Percentiles rank a stretch among this genome's conserved stretches.
These are phyloP conservation scores for Anadara kagoshimensis DNA, from an alignment of 1,140 invertebrate genomes.

Conservation along the genomic window DNA sequence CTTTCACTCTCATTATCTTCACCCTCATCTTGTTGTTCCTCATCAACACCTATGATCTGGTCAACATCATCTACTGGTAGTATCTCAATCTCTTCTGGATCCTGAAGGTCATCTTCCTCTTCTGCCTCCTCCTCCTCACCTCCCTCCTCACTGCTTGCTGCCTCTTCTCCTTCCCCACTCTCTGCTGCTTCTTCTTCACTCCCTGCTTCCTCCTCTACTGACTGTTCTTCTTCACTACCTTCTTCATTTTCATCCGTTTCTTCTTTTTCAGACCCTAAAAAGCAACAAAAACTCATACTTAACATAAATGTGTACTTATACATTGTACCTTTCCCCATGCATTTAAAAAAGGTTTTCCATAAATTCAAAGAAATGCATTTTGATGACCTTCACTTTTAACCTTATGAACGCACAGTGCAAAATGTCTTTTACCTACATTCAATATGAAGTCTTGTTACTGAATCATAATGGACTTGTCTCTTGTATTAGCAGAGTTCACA, in stretches of 20 bases:
- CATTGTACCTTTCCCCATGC: background rate
- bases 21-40: conserved; percentile 1
- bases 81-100: background rate
- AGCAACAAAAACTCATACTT: background rate
- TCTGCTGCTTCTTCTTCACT: no score
- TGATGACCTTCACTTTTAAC: background rate
- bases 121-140: conserved; percentile 6
- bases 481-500: no score
- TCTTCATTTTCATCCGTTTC: background rate
- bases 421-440: background rate
- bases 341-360: background rate
- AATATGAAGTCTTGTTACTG: no score
- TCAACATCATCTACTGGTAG: background rate
- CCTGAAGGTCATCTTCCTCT: conserved; percentile 4
- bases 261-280: background rate
- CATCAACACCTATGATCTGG: background rate
- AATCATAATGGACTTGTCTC: no score
- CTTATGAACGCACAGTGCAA: background rate
- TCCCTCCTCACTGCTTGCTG: no score
- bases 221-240: background rate
- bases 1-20: background rate
- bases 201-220: background rate
- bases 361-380: background rate
- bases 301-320: background rate
- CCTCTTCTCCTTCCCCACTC: background rate